Evolutionary conservation across 1,140 invertebrate species (phyloP).

Genomic region (Euschistus heros): DNA sequence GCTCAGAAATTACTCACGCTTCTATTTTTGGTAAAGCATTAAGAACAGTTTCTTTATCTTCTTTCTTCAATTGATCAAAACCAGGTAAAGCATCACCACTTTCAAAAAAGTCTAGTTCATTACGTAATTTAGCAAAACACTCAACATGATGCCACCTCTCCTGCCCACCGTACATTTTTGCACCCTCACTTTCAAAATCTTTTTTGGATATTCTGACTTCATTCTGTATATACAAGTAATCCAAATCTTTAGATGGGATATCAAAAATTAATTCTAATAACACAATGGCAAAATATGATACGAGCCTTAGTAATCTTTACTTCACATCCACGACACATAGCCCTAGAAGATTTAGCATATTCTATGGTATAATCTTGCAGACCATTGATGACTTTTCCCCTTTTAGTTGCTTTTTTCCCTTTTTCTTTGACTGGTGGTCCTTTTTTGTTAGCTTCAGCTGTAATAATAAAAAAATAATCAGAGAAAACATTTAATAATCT

Average conservation of each 20-base stretch:
- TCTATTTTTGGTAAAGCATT: conserved; percentile 50
- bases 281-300: not conserved
- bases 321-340: conserved; percentile 74
- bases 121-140: conserved; percentile 75
- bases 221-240: conserved; percentile 39
- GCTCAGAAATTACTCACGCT: conserved; percentile 24
- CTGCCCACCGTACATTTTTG: conserved; percentile 64
- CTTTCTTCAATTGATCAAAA: conserved; percentile 54
- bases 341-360: conserved; percentile 77
- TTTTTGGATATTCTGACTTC: conserved; percentile 75
- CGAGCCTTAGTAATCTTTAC: conserved; percentile 69
- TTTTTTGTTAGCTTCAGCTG: not conserved
- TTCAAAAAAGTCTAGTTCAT: conserved; percentile 64
- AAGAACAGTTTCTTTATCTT: conserved; percentile 61
- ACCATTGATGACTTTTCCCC: not conserved
- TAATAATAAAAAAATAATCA: conserved; percentile 11
- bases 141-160: conserved; percentile 84
- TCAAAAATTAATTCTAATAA: too few species aligned
- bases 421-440: conserved; percentile 29
- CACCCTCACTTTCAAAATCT: conserved; percentile 72
- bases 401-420: conserved; percentile 36
- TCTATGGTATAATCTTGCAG: conserved; percentile 67
- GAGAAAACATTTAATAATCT: conserved; percentile 25
- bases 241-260: not conserved
- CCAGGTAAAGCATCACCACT: conserved; percentile 61